A percentile compares a stretch with the other conserved stretches of the same genome.
Evolutionary conservation across 2,797 vertebrate species (phyloP).

Genomic region (Psittacula echo): DNA sequence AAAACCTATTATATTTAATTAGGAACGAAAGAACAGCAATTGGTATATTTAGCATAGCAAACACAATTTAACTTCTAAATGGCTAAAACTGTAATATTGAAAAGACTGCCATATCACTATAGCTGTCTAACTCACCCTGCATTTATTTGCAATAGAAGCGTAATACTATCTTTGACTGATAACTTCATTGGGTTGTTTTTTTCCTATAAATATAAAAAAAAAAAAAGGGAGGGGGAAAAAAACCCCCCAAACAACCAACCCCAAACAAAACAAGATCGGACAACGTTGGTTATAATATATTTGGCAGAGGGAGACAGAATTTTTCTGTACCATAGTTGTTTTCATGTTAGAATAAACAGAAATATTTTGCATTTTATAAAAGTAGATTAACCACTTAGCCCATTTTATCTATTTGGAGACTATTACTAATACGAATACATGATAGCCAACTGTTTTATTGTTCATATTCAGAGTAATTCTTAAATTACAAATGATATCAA

Average conservation of each 20-base stretch:
- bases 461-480: neutral
- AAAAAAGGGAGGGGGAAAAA: neutral
- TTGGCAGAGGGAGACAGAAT: neutral
- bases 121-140: neutral
- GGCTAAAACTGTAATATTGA: neutral
- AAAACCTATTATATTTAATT: neutral
- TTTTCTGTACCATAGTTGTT: neutral
- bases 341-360: neutral
- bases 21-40: neutral
- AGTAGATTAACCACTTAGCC: neutral
- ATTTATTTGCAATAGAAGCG: conserved; percentile 18
- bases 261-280: neutral
- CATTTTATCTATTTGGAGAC: neutral
- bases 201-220: neutral
- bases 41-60: neutral
- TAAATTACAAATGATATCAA: neutral
- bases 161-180: neutral
- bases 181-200: neutral
- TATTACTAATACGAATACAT: neutral
- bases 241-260: neutral
- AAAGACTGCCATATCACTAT: neutral
- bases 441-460: neutral
- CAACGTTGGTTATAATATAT: neutral
- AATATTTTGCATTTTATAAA: neutral
- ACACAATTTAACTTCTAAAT: conserved; percentile 21